These are phyloP conservation scores for Ficedula albicollis DNA, from an alignment of 2,797 vertebrate species.

Conservation along the genomic window DNA sequence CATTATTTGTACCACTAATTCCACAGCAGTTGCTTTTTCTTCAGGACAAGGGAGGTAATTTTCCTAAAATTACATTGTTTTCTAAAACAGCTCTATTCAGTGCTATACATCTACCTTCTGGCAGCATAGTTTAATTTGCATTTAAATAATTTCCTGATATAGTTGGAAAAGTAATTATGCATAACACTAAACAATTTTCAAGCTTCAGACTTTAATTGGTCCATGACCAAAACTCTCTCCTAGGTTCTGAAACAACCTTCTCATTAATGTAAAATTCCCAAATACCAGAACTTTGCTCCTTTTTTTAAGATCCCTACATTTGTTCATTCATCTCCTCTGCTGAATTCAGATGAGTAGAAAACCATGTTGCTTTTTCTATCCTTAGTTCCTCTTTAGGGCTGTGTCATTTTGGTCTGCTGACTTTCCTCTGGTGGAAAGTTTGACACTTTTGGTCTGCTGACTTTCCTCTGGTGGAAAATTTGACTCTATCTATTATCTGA, in stretches of 20 bases:
- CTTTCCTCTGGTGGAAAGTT: background rate
- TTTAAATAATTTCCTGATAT: conserved; percentile 63
- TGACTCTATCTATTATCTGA: background rate
- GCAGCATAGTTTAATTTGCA: conserved; percentile 61
- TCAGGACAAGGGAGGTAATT: conserved; percentile 38
- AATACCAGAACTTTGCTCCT: background rate
- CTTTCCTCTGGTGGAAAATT: background rate
- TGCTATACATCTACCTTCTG: conserved; percentile 41
- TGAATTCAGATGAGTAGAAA: background rate
- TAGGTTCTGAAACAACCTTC: background rate
- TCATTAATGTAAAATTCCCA: background rate
- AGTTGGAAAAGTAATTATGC: conserved; percentile 44
- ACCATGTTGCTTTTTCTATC: background rate
- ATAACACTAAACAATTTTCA: conserved; percentile 45
- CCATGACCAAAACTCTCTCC: background rate
- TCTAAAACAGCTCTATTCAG: conserved; percentile 40
- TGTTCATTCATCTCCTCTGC: background rate
- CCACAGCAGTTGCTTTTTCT: background rate
- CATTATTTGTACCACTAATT: conserved; percentile 5
- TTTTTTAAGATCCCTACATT: background rate
- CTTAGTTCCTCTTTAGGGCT: background rate
- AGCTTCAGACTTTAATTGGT: conserved; percentile 21
- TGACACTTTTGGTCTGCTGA: background rate
- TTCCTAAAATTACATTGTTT: conserved; percentile 46
- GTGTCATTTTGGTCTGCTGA: background rate